Evolutionary conservation across 2,888 invertebrate genomes (phyloP), one percentile per base, ranked within the genome.

Genomic region (Petrolisthes manimaculis): DNA sequence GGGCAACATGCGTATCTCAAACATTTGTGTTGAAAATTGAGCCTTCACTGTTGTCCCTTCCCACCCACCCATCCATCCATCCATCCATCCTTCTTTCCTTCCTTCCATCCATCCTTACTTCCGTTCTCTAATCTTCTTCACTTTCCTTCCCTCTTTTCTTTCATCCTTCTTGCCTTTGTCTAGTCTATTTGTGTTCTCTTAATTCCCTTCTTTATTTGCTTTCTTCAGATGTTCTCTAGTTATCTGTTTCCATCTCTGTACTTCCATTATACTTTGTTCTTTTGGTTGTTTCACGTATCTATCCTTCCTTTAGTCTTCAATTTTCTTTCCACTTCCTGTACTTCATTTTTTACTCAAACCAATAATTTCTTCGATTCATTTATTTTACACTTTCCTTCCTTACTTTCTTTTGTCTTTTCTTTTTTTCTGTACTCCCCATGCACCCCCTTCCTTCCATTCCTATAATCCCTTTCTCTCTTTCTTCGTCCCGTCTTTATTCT

Each of bases 1-100:
- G 55, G 61, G 6, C n/a, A 56, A 83, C 55, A 77, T 24, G 56
- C 55, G 56, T n/a, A 84, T 24, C 54, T 74, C 84, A 84, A 84
- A 77, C 84, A 74, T 75, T 84, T 82, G 81, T 24, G 81, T 53
- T 77, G 84, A 84, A 84, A 75, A 75, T 56, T 77, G 74, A 84
- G 75, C 75, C 56, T 56, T 54, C 51, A 14, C 4, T 21, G 9
- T 54, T 77, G 54, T 75, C 53, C 75, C 37, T 37, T 9, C 51
- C 37, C 77, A 24, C 1, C 53, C 77, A 8, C 5, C 77, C 51
- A 8, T 51, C 24, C n/a, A 12, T n/a, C 5, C 77, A 5, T 37
- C 77, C 77, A 14, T 18, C 12, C 24, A 24, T 6, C 8, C 77
- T 77, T 6, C n/a, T 51, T 9, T 18, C 51, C 53, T 1, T n/a